phyloP scores from a whole-genome alignment of 2,113 vertebrate species.

The Hyperoodon ampullatus region DNA sequence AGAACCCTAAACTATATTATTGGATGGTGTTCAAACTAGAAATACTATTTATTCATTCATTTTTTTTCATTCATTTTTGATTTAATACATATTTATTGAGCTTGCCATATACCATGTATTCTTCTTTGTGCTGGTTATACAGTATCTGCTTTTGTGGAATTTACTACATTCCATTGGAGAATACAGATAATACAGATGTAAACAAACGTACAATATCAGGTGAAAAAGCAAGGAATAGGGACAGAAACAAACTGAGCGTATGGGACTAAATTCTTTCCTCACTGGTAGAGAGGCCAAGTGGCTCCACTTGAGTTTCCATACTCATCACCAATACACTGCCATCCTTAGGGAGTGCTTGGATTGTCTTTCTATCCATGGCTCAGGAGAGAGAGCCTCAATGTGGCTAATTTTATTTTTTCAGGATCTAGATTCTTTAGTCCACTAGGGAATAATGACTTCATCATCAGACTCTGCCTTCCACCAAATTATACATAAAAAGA shows the following conservation, averaged over 20 bases:
- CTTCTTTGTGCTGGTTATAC: not conserved
- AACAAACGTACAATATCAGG: slow-evolving; percentile 8
- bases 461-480: not conserved
- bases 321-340: not conserved
- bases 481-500: slow-evolving; percentile 3
- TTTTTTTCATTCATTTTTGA: not conserved
- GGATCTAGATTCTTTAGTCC: not conserved
- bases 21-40: slow-evolving; percentile 22
- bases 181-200: not conserved
- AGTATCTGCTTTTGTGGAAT: slow-evolving; percentile 36
- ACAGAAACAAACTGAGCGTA: slow-evolving; percentile 20
- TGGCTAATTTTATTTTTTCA: slow-evolving; percentile 44
- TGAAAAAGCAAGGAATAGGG: slow-evolving; percentile 1
- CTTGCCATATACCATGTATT: not conserved
- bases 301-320: not conserved
- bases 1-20: slow-evolving; percentile 14
- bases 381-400: slow-evolving; percentile 3
- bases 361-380: not conserved
- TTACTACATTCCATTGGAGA: slow-evolving; percentile 36
- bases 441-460: not conserved
- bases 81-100: slow-evolving; percentile 34
- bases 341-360: not conserved
- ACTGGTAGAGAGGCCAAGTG: not conserved
- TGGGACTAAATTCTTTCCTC: not conserved
- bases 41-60: not conserved